phyloP scores from a whole-genome alignment of 2,888 invertebrate genomes.

The Drosophila algonquin region DNA sequence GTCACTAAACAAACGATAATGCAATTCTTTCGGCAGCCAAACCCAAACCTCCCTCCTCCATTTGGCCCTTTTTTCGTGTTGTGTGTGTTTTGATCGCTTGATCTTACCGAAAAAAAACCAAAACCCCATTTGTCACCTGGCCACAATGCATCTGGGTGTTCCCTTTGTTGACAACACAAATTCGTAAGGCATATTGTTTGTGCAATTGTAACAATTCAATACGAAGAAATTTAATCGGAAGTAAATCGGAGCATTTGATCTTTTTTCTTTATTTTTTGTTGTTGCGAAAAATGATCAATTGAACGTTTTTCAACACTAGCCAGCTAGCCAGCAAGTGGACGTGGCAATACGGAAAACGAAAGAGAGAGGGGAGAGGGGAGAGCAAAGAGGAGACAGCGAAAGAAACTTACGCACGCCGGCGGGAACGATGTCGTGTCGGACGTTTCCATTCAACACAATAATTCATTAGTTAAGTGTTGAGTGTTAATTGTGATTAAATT shows the following conservation, averaged over 20 bases:
- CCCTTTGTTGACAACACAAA: conserved; percentile 64
- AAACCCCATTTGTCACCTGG: conserved; percentile 64
- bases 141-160: conserved; percentile 72
- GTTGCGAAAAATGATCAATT: not conserved
- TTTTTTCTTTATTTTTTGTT: not conserved
- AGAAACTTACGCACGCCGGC: conserved; percentile 36
- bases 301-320: conserved; percentile 16
- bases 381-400: conserved; percentile 36
- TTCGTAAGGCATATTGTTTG: conserved; percentile 32
- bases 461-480: conserved; percentile 48
- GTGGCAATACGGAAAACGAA: not conserved
- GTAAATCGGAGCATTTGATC: conserved; percentile 52
- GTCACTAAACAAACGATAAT: conserved; percentile 80
- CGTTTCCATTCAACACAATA: conserved; percentile 5
- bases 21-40: conserved; percentile 67
- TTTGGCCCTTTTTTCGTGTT: conserved; percentile 30
- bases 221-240: conserved; percentile 74
- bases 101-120: conserved; percentile 58
- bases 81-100: conserved; percentile 58
- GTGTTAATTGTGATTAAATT: conserved; percentile 49
- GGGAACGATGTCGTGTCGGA: conserved; percentile 9
- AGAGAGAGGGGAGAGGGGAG: conserved; percentile 15
- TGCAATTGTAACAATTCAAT: conserved; percentile 73
- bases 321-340: conserved; percentile 35
- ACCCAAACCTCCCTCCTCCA: conserved; percentile 32